A percentile compares a stretch with the other conserved stretches of the same genome.
phyloP scores from a whole-genome alignment of 2,888 invertebrate species.

The Bombylius discolor region DNA sequence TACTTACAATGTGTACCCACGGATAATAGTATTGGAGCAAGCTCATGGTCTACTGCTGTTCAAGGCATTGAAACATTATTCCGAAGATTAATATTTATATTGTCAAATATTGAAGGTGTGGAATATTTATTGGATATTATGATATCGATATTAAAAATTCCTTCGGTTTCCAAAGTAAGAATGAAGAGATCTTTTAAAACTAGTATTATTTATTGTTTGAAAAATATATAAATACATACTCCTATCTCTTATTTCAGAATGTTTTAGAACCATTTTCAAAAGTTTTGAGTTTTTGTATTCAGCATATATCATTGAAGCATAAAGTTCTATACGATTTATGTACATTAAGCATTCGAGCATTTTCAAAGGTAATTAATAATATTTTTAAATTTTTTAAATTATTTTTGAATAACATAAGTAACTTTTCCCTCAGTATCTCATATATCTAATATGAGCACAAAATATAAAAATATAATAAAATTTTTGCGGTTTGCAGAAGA shows the following conservation, averaged over 20 bases:
- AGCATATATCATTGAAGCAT: constrained; percentile 71
- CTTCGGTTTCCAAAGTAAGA: constrained; percentile 43
- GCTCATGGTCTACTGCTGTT: constrained; percentile 68
- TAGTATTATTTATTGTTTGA: background rate
- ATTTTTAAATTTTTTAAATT: too few species aligned
- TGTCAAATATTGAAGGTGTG: constrained; percentile 57
- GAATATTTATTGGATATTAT: constrained; percentile 60
- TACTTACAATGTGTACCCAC: constrained; percentile 87
- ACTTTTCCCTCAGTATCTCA: too few species aligned
- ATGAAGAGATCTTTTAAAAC: background rate
- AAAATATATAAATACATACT: too few species aligned
- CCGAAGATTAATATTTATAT: constrained; percentile 56
- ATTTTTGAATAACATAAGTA: too few species aligned
- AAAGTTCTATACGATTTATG: constrained; percentile 74
- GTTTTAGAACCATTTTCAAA: constrained; percentile 93
- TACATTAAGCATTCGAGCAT: constrained; percentile 78
- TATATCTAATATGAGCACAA: too few species aligned
- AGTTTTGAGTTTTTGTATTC: constrained; percentile 82
- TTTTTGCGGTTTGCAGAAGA: too few species aligned
- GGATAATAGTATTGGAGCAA: constrained; percentile 57
- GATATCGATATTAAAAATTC: constrained; percentile 67
- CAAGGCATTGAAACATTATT: constrained; percentile 78
- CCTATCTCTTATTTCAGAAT: constrained; percentile 40
- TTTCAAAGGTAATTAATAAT: constrained; percentile 46
- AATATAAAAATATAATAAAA: too few species aligned